Evolutionary conservation across 2,888 invertebrate species (phyloP), one percentile per base, ranked within the genome.

Genomic region (Lampropteryx suffumata): DNA sequence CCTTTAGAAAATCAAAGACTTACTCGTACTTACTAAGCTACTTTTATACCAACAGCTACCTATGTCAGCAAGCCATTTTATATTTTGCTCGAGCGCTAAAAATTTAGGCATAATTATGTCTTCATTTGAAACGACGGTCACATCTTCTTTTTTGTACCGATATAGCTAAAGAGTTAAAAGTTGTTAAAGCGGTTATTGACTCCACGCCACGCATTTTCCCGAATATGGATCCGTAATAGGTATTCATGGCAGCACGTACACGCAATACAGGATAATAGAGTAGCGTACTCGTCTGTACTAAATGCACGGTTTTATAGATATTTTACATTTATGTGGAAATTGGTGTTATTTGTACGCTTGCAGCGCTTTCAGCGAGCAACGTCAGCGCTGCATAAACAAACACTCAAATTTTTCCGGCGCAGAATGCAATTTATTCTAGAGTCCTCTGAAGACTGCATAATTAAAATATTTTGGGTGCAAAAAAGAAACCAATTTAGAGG

Each of bases 71-170:
- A n/a, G n/a, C 69, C 74, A 66, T 77, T 81, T 78, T 77, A 79
- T 77, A 81, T 80, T 79, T 71, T 68, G 66, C 64, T 73, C 60
- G 59, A 59, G 64, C 64, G 59, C 67, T 64, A 67, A 69, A 61
- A 71, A 76, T 63, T 59, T 66, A 67, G 59, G 56, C 59, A 60
- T 24, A 24, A 67, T 76, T n/a, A 79, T 76, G 73, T 79, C 72
- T 76, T 77, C 71, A 78, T 79, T 78, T 73, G 51, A 67, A 62
- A 67, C 55, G 60, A 66, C 65, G 64, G 50, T 42, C 46, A 24
- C 48, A 35, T 39, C 35, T 42, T 32, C 37, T 47, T 46, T 36
- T 46, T 37, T 32, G 39, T 40, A 26, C n/a, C n/a, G n/a, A n/a
- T 50, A 50, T 43, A 36, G 27, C 32, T 48, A 48, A n/a, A 49